Conservation (phyloP, 2,797 vertebrate species). For the Brachyrhaphis roseni region DNA sequence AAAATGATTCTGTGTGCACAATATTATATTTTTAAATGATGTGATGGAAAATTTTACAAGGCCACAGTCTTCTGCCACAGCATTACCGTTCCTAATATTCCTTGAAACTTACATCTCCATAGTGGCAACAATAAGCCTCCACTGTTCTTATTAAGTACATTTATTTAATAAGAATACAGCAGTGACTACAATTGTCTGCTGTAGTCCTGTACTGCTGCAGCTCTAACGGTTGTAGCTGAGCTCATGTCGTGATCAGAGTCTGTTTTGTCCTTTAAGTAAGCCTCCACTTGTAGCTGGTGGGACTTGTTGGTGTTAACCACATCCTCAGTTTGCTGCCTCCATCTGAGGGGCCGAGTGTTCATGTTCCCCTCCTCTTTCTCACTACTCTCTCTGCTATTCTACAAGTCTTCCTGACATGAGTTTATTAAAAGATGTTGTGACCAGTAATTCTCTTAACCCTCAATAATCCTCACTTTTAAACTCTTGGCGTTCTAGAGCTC, state of each 20-base stretch:
- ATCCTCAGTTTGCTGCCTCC: neutral
- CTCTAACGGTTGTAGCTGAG: neutral
- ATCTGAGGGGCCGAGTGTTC: neutral
- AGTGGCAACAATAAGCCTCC: neutral
- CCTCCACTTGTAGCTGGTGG: neutral
- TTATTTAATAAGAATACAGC: neutral
- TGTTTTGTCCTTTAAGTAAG: neutral
- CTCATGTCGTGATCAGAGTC: neutral
- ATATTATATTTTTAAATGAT: too few species aligned
- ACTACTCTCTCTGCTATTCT: neutral
- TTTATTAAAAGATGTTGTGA: neutral
- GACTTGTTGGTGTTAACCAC: neutral
- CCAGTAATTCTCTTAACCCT: neutral
- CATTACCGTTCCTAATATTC: neutral
- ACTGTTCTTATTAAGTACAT: neutral
- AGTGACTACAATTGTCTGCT: neutral
- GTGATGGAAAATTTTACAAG: too few species aligned
- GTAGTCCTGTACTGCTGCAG: neutral
- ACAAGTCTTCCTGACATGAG: neutral
- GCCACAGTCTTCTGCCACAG: neutral
- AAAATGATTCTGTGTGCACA: fast-evolving
- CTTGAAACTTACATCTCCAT: neutral
- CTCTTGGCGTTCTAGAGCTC: neutral
- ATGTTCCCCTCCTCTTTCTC: neutral
- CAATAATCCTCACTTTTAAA: neutral